Base-by-base conservation (phyloP, 2,888 invertebrate genomes). In the Ormyrus rosae region DNA sequence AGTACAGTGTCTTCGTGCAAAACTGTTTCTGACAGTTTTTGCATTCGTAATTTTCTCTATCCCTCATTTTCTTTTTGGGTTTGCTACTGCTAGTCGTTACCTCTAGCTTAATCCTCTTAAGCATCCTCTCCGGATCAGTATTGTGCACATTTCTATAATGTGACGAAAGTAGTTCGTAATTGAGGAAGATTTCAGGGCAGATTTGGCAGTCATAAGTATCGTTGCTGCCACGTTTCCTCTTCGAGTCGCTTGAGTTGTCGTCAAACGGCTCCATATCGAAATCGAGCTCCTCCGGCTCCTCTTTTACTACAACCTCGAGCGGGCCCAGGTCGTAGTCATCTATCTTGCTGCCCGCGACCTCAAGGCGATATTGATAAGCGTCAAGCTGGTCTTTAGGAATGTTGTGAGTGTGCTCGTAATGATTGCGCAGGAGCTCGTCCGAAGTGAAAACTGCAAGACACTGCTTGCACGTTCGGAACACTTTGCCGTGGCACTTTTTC, bases 361-460 rank as follows among this genome's bases (percentile, higher is more conserved):
- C 89, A 50, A 89, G 83, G 48, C 88, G 85, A 58, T 87, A 88
- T 75, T 90, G 89, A 46, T 87, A 89, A 5, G 88, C 86, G 8
- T 89, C 87, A 5, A 90, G 82, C 60, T 90, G 90, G 76, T 90
- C 90, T 78, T 89, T 90, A 0, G 89, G 86, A 6, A 91, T 88
- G 60, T 89, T 89, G 71, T 92, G 92, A 8, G 89, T 84, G 4
- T 88, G 88, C 64, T 92, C 91, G 82, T 91, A 91, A 84, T 93
- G 93, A 70, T 88, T 86, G 72, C 91, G 90, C n/a, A 93, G 87
- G 63, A 92, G 91, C 5, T 90, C 88, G 81, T 92, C 92, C 5
- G 91, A 91, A 5, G 92, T 92, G 83, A 93, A 93, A n/a, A 93
- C 92, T 61, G 92, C 92, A 71, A 93, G 88, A 83, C 93, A 93